Base-by-base conservation (phyloP, 2,888 invertebrate species). In the Torymus texanus region DNA sequence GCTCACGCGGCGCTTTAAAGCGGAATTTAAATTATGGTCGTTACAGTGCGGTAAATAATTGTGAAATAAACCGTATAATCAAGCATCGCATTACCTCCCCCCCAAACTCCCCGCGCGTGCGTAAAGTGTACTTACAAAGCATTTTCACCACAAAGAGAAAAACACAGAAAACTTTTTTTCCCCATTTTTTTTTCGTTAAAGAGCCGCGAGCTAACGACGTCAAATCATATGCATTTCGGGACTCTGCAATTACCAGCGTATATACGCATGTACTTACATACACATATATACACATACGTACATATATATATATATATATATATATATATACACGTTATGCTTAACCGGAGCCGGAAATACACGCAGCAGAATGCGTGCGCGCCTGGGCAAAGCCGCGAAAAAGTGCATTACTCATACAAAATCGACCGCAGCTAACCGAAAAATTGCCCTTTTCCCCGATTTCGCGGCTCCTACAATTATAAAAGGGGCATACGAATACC, bases 371-470 rank as follows among this genome's bases (percentile, higher is more conserved):
- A 14, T 8, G 56, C 58, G 24, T 10, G 4, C 13, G 11, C 65
- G n/a, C n/a, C n/a, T n/a, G n/a, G n/a, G n/a, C n/a, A n/a, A n/a
- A n/a, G 5, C 21, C 4, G 14, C 2, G 63, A 50, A 61, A 65
- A 66, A 63, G 58, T 55, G 62, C 67, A 56, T 58, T 66, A 65
- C 65, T 77, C 72, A 72, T 75, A 55, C 53, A 56, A 56, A 21
- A 79, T 66, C 75, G 70, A 75, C 61, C 75, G 66, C 70, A 70
- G 29, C 59, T 66, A 75, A 75, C 66, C 50, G 75, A 70, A 74
- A 78, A 74, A 68, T 63, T 63, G 50, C 24, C 62, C 56, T 21
- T 56, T 53, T 61, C 18, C 63, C 65, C 41, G 70, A 10, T 13
- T 13, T 10, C 56, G 10, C 65, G 55, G 41, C 41, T 1, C 50